These are phyloP conservation scores for Oryzias curvinotus DNA, from an alignment of 2,113 vertebrate species.

Conservation along the genomic window DNA sequence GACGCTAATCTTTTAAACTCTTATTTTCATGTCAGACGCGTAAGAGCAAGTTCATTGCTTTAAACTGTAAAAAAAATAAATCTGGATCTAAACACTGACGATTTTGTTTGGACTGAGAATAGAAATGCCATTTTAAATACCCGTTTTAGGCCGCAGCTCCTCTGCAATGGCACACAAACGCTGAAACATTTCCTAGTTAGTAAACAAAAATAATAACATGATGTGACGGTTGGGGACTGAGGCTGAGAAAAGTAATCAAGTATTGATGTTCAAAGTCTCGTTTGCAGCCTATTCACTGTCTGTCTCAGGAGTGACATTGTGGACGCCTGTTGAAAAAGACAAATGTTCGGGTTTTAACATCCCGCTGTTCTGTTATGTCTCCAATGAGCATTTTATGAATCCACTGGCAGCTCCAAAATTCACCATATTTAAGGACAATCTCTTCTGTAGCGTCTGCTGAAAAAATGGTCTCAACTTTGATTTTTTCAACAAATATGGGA, in stretches of 20 bases:
- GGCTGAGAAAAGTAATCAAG: slow-evolving; percentile 1
- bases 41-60: too few relatives aligned
- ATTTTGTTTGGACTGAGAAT: too few relatives aligned
- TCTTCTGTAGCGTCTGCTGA: slow-evolving; percentile 15
- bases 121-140: too few relatives aligned
- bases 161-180: background rate
- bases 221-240: background rate
- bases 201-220: slow-evolving; percentile 5
- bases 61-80: too few relatives aligned
- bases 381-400: slow-evolving; percentile 22
- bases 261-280: slow-evolving; percentile 1
- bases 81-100: too few relatives aligned
- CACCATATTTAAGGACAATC: background rate
- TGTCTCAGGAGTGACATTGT: slow-evolving; percentile 8
- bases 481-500: background rate
- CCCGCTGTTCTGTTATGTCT: slow-evolving; percentile 17
- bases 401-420: slow-evolving; percentile 7
- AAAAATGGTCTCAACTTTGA: slow-evolving; percentile 15
- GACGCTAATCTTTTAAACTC: slow-evolving; percentile 57
- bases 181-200: background rate
- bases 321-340: background rate
- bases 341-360: background rate
- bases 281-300: background rate
- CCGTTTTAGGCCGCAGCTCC: too few relatives aligned
- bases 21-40: too few relatives aligned